A percentile compares a stretch with the other conserved stretches of the same genome.
These are phyloP conservation scores for Hypercompe scribonia DNA, from an alignment of 2,888 invertebrate genomes.

Conservation along the genomic window DNA sequence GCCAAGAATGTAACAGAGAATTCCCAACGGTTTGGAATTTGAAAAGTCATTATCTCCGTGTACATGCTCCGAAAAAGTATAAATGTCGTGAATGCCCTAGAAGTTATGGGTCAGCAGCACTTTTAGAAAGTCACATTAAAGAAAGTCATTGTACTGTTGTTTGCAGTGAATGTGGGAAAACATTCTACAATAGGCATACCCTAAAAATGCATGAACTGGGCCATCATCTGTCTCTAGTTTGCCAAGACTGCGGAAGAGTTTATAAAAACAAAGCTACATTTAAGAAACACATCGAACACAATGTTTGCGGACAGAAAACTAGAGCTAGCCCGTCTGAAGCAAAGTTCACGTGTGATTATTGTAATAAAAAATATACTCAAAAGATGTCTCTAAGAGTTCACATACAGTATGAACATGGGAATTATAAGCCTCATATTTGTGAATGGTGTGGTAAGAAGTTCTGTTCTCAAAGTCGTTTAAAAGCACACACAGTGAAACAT, in stretches of 20 bases:
- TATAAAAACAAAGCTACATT: constrained; percentile 72
- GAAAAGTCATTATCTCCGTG: constrained; percentile 66
- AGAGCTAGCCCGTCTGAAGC: constrained; percentile 69
- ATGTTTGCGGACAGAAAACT: constrained; percentile 65
- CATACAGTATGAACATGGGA: constrained; percentile 77
- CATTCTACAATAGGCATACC: constrained; percentile 64
- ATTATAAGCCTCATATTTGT: constrained; percentile 74
- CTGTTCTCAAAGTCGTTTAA: constrained; percentile 73
- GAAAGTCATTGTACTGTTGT: constrained; percentile 63
- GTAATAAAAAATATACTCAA: constrained; percentile 76
- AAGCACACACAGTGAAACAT: constrained; percentile 77
- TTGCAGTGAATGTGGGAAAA: constrained; percentile 73
- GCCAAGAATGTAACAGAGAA: constrained; percentile 65
- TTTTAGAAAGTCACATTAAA: constrained; percentile 60
- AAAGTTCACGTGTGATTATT: constrained; percentile 75
- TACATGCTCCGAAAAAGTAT: constrained; percentile 67
- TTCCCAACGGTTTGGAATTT: constrained; percentile 61
- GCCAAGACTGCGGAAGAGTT: constrained; percentile 71
- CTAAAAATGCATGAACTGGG: constrained; percentile 69
- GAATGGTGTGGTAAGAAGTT: constrained; percentile 78
- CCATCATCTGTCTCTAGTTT: constrained; percentile 66
- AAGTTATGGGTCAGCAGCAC: constrained; percentile 59
- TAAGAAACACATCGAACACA: constrained; percentile 68
- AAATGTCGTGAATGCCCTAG: constrained; percentile 65
- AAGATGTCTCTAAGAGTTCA: constrained; percentile 76